phyloP scores from a whole-genome alignment of 2,797 vertebrate genomes.

The Galagoides demidoff region DNA sequence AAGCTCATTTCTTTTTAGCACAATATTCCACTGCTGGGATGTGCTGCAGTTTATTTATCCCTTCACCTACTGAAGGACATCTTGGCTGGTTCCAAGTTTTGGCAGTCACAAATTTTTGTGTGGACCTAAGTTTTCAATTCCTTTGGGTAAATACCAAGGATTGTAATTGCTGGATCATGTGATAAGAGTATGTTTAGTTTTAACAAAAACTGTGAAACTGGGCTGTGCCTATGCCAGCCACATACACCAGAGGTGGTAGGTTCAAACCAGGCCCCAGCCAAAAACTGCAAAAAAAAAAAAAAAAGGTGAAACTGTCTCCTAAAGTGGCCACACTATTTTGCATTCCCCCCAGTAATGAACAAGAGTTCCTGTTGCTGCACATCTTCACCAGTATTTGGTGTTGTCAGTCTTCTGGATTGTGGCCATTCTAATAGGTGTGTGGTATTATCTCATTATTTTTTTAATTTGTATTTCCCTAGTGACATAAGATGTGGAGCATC shows the following conservation, averaged over 20 bases:
- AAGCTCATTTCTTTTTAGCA: neutral
- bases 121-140: neutral
- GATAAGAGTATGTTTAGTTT: neutral
- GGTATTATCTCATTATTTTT: neutral
- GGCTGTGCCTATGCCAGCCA: too few relatives aligned
- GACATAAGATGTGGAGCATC: neutral
- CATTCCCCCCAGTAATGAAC: neutral
- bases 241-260: too few relatives aligned
- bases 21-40: neutral
- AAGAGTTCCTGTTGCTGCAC: neutral
- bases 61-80: neutral
- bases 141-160: neutral
- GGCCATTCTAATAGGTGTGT: neutral
- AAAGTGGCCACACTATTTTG: neutral
- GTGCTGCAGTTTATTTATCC: neutral
- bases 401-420: neutral
- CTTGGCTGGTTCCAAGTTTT: neutral
- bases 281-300: too few relatives aligned
- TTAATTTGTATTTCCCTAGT: neutral
- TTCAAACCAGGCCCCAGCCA: too few relatives aligned
- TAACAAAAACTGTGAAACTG: neutral
- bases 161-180: too few relatives aligned
- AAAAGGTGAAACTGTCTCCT: neutral
- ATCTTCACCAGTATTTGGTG: neutral
- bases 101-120: neutral